A percentile compares a stretch with the other conserved stretches of the same genome.
phyloP scores from a whole-genome alignment of 2,113 vertebrate species.

The Panurus biarmicus region DNA sequence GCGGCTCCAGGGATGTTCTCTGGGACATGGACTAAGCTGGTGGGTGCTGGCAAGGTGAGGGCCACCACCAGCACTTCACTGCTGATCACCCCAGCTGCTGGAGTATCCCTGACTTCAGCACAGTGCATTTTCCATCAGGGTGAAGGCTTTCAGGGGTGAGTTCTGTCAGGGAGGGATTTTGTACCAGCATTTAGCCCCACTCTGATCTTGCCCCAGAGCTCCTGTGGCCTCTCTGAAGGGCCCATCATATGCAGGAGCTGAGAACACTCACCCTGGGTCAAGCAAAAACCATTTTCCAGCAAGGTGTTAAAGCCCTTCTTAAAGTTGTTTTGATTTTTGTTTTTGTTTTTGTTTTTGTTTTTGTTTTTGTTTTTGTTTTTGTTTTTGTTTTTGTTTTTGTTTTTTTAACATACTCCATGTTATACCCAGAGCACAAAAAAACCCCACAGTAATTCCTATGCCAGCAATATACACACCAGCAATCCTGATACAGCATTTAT shows the following conservation, averaged over 20 bases:
- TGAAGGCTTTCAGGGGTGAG: not conserved
- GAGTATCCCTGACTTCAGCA: not conserved
- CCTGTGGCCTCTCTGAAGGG: not conserved
- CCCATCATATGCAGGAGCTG: not conserved
- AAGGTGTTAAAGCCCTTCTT: not conserved
- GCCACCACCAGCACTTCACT: not conserved
- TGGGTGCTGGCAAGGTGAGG: not conserved
- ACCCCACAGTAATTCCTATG: not conserved
- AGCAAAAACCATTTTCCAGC: not conserved
- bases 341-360: no score
- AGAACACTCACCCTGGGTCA: not conserved
- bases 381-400: no score
- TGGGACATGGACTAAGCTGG: not conserved
- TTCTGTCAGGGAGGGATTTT: not conserved
- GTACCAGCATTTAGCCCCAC: accelerated
- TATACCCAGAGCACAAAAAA: not conserved
- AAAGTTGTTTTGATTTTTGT: not conserved
- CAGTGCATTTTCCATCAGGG: not conserved
- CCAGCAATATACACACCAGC: not conserved
- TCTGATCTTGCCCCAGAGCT: not conserved
- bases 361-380: no score
- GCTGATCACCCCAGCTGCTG: accelerated
- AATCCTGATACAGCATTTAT: not conserved
- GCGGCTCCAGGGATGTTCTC: not conserved
- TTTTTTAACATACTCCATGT: not conserved